Evolutionary conservation across 2,888 invertebrate species (phyloP).

Genomic region (Coelopa pilipes): DNA sequence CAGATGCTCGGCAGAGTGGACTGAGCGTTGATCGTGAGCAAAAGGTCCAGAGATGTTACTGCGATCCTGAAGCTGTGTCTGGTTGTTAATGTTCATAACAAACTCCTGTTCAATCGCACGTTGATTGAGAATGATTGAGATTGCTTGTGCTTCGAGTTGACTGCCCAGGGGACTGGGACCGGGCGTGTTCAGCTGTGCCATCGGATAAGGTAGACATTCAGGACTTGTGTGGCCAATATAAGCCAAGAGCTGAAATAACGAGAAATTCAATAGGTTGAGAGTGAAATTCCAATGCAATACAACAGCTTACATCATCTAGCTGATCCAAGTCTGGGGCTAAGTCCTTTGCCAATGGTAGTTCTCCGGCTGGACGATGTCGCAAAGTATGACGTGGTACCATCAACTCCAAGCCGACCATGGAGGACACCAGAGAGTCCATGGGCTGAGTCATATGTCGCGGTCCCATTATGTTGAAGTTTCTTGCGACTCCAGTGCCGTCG

Average conservation of each 20-base stretch:
- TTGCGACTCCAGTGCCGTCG: conserved; percentile 17
- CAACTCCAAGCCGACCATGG: conserved; percentile 67
- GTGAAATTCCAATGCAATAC: conserved; percentile 3
- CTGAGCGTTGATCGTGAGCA: conserved; percentile 57
- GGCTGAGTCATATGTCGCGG: conserved; percentile 46
- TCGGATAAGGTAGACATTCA: conserved; percentile 78
- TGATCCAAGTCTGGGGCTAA: conserved; percentile 90
- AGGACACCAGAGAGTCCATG: conserved; percentile 56
- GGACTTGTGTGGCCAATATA: conserved; percentile 94
- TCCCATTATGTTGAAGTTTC: conserved; percentile 43
- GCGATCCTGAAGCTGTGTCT: conserved; percentile 40
- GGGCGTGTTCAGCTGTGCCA: conserved; percentile 82
- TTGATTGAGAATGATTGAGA: conserved; percentile 86
- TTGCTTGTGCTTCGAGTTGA: conserved; percentile 85
- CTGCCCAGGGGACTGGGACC: conserved; percentile 79
- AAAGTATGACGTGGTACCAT: conserved; percentile 77
- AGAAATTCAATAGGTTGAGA: not conserved
- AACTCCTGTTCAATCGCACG: conserved; percentile 85
- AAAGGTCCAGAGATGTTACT: conserved; percentile 32
- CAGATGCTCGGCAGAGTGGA: conserved; percentile 47
- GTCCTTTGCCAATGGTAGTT: conserved; percentile 83
- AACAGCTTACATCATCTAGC: conserved; percentile 82
- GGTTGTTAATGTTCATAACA: conserved; percentile 65
- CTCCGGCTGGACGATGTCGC: conserved; percentile 77
- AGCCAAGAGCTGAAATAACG: conserved; percentile 78